phyloP scores from a whole-genome alignment of 2,888 invertebrate species.

The Tenthredo distinguenda region DNA sequence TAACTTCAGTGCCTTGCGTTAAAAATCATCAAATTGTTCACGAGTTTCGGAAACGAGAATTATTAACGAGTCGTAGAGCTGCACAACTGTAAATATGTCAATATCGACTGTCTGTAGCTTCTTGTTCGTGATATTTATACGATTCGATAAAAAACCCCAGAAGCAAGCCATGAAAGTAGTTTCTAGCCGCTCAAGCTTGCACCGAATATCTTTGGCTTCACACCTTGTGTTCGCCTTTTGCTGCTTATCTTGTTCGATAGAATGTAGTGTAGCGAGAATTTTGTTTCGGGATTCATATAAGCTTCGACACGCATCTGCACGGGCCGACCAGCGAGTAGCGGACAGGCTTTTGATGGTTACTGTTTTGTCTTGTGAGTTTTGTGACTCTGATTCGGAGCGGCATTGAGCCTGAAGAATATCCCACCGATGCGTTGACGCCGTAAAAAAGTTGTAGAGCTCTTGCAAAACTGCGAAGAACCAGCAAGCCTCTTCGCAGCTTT shows the following conservation, averaged over 20 bases:
- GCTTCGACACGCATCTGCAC: constrained; percentile 54
- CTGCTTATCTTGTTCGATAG: too few species aligned
- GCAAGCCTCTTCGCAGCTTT: too few species aligned
- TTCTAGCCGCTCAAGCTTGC: constrained; percentile 55
- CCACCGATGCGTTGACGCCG: constrained; percentile 43
- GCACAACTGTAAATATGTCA: too few species aligned
- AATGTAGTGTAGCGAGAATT: constrained; percentile 45
- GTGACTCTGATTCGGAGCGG: too few species aligned
- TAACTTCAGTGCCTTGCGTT: constrained; percentile 33
- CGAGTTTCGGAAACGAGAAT: not conserved
- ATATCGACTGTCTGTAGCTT: not conserved
- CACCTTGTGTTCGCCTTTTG: too few species aligned
- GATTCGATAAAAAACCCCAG: constrained; percentile 51
- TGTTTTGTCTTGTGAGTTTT: not conserved
- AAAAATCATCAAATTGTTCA: constrained; percentile 26
- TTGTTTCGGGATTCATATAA: constrained; percentile 54
- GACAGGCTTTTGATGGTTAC: constrained; percentile 42
- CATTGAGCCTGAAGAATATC: constrained; percentile 1
- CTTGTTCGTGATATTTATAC: constrained; percentile 51
- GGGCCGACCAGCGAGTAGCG: constrained; percentile 56
- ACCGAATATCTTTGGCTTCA: constrained; percentile 55
- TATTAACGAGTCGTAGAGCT: too few species aligned
- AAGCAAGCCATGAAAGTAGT: constrained; percentile 55
- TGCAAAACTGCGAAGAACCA: constrained; percentile 57
- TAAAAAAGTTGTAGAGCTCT: constrained; percentile 52